Evolutionary conservation across 2,888 invertebrate genomes (phyloP).

Genomic region (Thysanoteuthis rhombus): DNA sequence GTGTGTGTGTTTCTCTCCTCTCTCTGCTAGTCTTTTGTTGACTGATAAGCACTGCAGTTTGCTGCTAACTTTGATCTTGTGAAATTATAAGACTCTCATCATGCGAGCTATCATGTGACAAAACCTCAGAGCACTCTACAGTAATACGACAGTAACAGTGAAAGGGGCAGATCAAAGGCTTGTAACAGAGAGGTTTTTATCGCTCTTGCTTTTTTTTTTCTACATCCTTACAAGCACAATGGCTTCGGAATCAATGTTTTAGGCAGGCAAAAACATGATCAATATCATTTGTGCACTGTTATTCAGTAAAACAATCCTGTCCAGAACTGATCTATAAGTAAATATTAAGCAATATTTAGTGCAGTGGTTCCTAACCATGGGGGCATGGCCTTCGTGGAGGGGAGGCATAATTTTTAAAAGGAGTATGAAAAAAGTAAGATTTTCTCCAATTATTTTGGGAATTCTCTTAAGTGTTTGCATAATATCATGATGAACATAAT

Average conservation of each 20-base stretch:
- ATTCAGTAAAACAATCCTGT: background rate
- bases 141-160: background rate
- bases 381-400: too few relatives aligned
- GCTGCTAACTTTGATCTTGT: background rate
- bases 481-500: too few relatives aligned
- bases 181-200: background rate
- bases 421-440: too few relatives aligned
- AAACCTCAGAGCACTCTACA: background rate
- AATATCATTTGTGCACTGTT: background rate
- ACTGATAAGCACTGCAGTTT: slow-evolving; percentile 12
- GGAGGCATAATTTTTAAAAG: too few relatives aligned
- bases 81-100: background rate
- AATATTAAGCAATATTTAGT: background rate
- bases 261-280: background rate
- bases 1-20: background rate
- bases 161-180: background rate
- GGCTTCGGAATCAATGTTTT: background rate
- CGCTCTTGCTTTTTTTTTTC: background rate
- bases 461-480: too few relatives aligned
- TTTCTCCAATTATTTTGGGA: too few relatives aligned
- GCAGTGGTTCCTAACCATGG: too few relatives aligned
- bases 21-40: background rate
- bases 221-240: background rate
- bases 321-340: background rate
- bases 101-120: background rate